These are phyloP conservation scores for Schizopygopsis pylzovi DNA, from an alignment of 2,797 vertebrate species.

Conservation along the genomic window DNA sequence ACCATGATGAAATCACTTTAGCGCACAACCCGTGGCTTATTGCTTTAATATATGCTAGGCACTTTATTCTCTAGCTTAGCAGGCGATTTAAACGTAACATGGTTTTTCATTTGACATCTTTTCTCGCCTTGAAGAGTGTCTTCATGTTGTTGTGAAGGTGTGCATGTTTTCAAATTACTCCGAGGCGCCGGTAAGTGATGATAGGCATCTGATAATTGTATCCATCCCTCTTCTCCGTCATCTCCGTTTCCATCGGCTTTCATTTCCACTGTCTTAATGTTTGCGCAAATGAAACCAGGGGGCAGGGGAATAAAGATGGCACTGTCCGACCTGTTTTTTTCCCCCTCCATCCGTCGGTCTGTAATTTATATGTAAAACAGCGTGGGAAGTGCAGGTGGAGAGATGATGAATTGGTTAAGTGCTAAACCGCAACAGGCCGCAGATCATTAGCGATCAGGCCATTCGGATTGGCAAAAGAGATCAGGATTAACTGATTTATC, in stretches of 20 bases:
- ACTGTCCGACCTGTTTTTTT: slow-evolving; percentile 26
- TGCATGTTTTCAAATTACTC: slow-evolving; percentile 38
- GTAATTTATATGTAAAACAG: slow-evolving; percentile 64
- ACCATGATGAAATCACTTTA: slow-evolving; percentile 14
- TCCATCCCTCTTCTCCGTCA: slow-evolving; percentile 23
- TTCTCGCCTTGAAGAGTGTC: slow-evolving; percentile 21
- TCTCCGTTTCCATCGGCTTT: slow-evolving; percentile 42
- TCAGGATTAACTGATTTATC: slow-evolving; percentile 68
- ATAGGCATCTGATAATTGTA: slow-evolving; percentile 32
- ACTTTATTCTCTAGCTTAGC: slow-evolving; percentile 25
- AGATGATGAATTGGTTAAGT: slow-evolving; percentile 66
- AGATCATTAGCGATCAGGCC: slow-evolving; percentile 68
- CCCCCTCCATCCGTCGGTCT: neutral
- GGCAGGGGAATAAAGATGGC: slow-evolving; percentile 46
- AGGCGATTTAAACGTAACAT: slow-evolving; percentile 19
- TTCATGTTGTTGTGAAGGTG: slow-evolving; percentile 30
- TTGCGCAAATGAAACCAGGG: slow-evolving; percentile 46
- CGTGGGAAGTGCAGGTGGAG: slow-evolving; percentile 55
- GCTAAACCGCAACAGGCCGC: slow-evolving; percentile 60
- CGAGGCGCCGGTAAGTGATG: neutral
- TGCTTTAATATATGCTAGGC: slow-evolving; percentile 32
- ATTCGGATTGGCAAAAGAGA: slow-evolving; percentile 63
- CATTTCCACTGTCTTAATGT: slow-evolving; percentile 46
- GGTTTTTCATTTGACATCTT: slow-evolving; percentile 19
- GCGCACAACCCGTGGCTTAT: slow-evolving; percentile 8